Conservation (phyloP, 1,140 invertebrate species). For the Holcopasites calliopsidis region DNA sequence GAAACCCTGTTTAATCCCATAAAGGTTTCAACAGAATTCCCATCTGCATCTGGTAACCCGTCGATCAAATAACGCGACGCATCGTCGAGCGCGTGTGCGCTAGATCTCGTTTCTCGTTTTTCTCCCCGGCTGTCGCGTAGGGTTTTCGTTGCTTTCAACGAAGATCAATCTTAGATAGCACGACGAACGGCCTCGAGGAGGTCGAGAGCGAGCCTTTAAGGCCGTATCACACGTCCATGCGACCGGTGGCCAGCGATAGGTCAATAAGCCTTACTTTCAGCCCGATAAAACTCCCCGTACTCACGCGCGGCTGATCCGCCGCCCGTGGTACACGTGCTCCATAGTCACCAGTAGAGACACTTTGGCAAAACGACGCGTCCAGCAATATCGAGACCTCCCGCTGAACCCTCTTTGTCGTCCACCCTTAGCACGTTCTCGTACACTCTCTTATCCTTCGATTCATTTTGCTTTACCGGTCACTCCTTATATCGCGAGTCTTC, state of each 20-base stretch:
- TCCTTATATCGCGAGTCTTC: not conserved
- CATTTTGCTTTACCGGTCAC: conserved; percentile 4
- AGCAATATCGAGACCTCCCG: conserved; percentile 26
- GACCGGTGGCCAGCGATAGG: conserved; percentile 43
- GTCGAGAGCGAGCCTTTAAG: conserved; percentile 55
- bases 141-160: conserved; percentile 20
- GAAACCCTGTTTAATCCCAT: no score
- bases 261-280: conserved; percentile 65
- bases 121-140: not conserved
- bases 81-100: not conserved
- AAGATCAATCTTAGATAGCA: conserved; percentile 12
- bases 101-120: not conserved
- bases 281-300: conserved; percentile 60
- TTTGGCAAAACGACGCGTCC: not conserved
- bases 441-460: not conserved
- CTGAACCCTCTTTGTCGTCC: conserved; percentile 2
- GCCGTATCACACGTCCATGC: conserved; percentile 24
- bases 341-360: not conserved
- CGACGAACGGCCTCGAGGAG: conserved; percentile 27
- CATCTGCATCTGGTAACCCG: not conserved
- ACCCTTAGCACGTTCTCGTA: not conserved
- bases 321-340: conserved; percentile 11
- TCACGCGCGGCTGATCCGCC: conserved; percentile 38
- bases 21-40: not conserved
- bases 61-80: not conserved